Percentiles rank a stretch among this genome's conserved stretches.
Conservation (phyloP, 2,797 vertebrate genomes). For the Poecilia wingei region DNA sequence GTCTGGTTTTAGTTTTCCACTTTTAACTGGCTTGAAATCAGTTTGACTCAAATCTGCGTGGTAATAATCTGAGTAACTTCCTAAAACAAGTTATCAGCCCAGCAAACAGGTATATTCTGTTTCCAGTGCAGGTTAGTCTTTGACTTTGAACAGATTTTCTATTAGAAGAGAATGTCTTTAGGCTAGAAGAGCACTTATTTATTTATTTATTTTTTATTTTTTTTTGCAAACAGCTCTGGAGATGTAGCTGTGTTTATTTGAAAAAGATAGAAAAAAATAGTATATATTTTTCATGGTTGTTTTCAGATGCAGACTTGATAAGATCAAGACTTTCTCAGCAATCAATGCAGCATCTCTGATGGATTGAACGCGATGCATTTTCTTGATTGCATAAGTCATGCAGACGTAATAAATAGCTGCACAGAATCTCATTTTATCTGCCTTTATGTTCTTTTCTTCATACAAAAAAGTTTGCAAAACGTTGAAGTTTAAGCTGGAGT, state of each 20-base stretch:
- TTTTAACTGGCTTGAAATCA: background rate
- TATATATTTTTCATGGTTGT: background rate
- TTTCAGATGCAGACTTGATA: slow-evolving; percentile 8
- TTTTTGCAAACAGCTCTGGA: background rate
- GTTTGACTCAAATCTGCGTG: background rate
- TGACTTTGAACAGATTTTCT: background rate
- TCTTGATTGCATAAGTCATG: slow-evolving; percentile 22
- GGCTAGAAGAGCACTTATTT: background rate
- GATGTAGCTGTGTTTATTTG: slow-evolving; percentile 1
- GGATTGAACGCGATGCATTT: slow-evolving; percentile 18
- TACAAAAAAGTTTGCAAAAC: slow-evolving; percentile 17
- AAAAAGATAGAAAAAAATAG: background rate
- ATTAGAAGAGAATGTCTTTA: background rate
- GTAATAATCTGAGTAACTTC: background rate
- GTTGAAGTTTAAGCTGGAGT: slow-evolving; percentile 30
- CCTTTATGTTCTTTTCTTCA: slow-evolving; percentile 10
- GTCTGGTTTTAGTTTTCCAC: background rate
- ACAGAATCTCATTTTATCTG: slow-evolving; percentile 4
- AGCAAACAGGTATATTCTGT: background rate
- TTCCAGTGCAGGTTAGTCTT: background rate
- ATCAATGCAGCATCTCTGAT: slow-evolving; percentile 16
- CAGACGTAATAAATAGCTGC: slow-evolving; percentile 21
- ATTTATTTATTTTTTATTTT: background rate
- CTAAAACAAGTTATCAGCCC: background rate
- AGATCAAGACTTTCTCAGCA: slow-evolving; percentile 7